Evolutionary conservation across 2,113 vertebrate species (phyloP), one percentile per base, ranked within the genome.

Genomic region (Erinaceus europaeus): DNA sequence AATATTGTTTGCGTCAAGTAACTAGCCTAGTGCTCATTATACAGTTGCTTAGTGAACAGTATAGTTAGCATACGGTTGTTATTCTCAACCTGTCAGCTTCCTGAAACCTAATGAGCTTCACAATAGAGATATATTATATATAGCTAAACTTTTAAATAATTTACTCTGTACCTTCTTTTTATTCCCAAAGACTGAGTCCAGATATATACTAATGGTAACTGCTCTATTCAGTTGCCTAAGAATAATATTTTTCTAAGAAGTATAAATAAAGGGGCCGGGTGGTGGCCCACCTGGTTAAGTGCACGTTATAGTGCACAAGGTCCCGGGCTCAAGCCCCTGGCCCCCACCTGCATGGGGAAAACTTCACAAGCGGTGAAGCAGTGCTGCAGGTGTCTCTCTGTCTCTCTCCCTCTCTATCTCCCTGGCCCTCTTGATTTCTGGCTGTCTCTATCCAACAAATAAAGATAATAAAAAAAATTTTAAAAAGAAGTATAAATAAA

Each of bases 151-250:
- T 29, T 59, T 88, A 79, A 5, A 82, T 75, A 23, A 59, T 65
- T 76, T 38, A 62, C 7, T 46, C 4, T 68, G 44, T 50, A 68
- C n/a, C 12, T 90, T 42, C 79, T 80, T 53, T 77, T 93, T 62
- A 76, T 46, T 88, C 20, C 40, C 46, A 38, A 90, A 85, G 61
- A 4, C 48, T 90, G 9, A 46, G 6, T 38, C 4, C 57, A 32
- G 57, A 40, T 57, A 82, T 36, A 21, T 82, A 77, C 20, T 74
- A 27, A 82, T 77, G 52, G 8, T 73, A 90, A 91, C 23, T 88
- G 34, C 29, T 87, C n/a, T 71, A 80, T 25, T 75, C 50, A 69
- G 21, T 88, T 84, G 36, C 77, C n/a, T 62, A 77, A n/a, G 25
- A 46, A 80, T 36, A 32, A 11, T 8, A 84, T 84, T 84, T 85